Evolutionary conservation across 2,113 vertebrate species (phyloP).

Genomic region (Rhegmatorhina hoffmannsi): DNA sequence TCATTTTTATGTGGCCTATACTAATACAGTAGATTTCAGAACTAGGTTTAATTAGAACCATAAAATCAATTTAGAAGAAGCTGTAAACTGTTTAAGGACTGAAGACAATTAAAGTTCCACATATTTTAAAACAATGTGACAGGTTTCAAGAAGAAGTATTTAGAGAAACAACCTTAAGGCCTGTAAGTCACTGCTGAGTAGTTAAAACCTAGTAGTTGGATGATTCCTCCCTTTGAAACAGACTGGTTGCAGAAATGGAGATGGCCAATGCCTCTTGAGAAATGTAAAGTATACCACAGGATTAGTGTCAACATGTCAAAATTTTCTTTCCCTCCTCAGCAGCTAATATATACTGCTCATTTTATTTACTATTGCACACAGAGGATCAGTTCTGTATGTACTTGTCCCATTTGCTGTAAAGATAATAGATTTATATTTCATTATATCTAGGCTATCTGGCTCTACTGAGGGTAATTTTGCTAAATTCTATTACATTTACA

Average conservation of each 20-base stretch:
- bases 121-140: background rate
- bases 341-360: background rate
- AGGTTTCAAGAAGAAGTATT: fast-evolving
- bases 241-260: background rate
- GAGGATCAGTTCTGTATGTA: background rate
- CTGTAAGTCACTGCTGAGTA: fast-evolving
- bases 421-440: background rate
- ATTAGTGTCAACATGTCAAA: background rate
- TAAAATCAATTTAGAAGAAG: background rate
- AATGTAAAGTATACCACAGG: background rate
- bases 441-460: background rate
- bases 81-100: background rate
- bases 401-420: background rate
- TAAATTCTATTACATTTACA: background rate
- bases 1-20: background rate
- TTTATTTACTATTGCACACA: background rate
- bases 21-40: background rate
- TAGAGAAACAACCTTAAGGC: background rate
- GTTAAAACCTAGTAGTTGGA: background rate
- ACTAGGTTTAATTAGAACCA: background rate
- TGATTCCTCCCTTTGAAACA: background rate
- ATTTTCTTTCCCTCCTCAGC: background rate
- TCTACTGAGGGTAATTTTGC: background rate
- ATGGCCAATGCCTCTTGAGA: background rate
- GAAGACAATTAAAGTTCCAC: background rate